Base-by-base conservation (phyloP, 2,797 vertebrate species). In the Amblyopsis hoosieri region DNA sequence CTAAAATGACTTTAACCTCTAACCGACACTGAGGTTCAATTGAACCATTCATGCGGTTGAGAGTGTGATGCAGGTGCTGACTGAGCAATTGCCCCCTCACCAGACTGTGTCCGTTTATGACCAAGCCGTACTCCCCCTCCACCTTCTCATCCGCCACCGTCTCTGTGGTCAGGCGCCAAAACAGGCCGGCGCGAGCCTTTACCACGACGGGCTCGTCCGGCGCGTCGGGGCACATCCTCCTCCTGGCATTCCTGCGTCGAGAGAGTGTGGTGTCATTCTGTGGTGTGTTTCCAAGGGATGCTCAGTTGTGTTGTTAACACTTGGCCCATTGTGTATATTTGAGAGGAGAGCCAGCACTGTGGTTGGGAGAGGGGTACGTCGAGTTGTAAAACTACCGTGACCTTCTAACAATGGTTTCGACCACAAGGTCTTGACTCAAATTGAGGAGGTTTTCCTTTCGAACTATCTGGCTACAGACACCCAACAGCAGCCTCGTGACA, bases 41-140 rank as follows among this genome's bases (percentile, higher is more conserved):
- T 29, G 23, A 29, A 29, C 23, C 23, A 29, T 29, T 29, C 23
- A 4, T 29, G 61, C 48, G 47, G 45, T 14, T 51, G 4, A 58
- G 69, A 42, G 12, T 23, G 10, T 17, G 10, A 51, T 51, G 3
- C 1, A 14, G 13, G 4, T 14, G 14, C 14, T 15, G 49, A 19
- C 1, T 1, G 12, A 0, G 47, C 49, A 1, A 45, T 59, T 37
- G 63, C 54, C 4, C 3, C 5, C 94, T 89, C 88, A 99, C 97
- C 95, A 99, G 85, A 76, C 95, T 97, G 89, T 94, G 94, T 29
- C 97, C 97, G 0, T 92, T 96, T 77, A 99, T 97, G 66, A 99
- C 69, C 14, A 98, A 89, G 46, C 90, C 97, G 0, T 96, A 98
- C 1, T 93, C 87, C 64, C 88, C 92, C 0, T 91, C 75, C 68